Evolutionary conservation across 2,888 invertebrate genomes (phyloP).

Genomic region (Maniola hyperantus): DNA sequence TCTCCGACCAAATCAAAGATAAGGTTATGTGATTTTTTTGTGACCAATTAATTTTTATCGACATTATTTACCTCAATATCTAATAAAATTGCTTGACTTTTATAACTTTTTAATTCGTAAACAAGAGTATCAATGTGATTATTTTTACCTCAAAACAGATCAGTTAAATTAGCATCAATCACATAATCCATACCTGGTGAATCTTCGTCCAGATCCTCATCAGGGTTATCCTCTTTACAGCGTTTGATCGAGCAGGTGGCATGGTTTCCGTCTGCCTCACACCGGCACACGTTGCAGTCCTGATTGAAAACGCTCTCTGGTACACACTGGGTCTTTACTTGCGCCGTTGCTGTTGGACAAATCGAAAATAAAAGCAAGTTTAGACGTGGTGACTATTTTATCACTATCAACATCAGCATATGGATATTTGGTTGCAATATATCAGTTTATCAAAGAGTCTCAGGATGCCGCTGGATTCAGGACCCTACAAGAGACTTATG

Average conservation of each 20-base stretch:
- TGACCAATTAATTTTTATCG: too few species aligned
- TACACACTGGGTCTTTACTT: conserved; percentile 54
- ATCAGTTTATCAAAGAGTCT: too few species aligned
- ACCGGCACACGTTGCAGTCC: conserved; percentile 77
- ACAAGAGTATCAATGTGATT: too few species aligned
- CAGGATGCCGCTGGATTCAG: too few species aligned
- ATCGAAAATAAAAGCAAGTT: not conserved
- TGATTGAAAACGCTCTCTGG: conserved; percentile 65
- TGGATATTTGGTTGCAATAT: too few species aligned
- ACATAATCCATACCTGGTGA: conserved; percentile 45
- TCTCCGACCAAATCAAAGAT: too few species aligned
- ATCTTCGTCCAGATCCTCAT: conserved; percentile 39
- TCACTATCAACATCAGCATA: not conserved
- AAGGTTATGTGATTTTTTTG: too few species aligned
- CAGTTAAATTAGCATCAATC: not conserved
- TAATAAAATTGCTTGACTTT: too few species aligned
- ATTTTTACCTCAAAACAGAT: not conserved
- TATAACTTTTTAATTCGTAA: too few species aligned
- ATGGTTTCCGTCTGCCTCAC: conserved; percentile 68
- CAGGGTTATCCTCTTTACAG: conserved; percentile 51
- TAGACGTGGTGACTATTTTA: too few species aligned
- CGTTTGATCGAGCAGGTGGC: conserved; percentile 70
- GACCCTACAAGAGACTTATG: too few species aligned
- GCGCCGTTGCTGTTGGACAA: conserved; percentile 51
- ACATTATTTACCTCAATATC: too few species aligned